These are phyloP conservation scores for Allobates femoralis DNA, from an alignment of 2,797 vertebrate species.

Conservation along the genomic window DNA sequence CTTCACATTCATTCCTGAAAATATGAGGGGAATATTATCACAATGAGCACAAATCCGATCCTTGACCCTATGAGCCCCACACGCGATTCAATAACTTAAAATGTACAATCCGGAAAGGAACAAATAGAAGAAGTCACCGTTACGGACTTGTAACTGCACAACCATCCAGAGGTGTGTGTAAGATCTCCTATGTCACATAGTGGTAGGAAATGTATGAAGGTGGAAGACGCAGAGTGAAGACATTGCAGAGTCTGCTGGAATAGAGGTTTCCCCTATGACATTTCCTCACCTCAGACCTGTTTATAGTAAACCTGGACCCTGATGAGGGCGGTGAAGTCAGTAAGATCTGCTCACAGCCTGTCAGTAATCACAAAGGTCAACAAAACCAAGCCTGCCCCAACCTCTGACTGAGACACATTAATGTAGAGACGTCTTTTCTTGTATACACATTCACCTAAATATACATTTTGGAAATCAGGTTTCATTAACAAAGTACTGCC, in stretches of 20 bases:
- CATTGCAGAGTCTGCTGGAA: background rate
- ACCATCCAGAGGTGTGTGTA: too few relatives aligned
- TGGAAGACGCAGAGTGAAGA: background rate
- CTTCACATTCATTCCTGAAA: constrained; percentile 76
- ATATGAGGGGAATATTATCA: background rate
- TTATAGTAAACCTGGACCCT: background rate
- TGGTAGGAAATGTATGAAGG: background rate
- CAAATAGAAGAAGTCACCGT: background rate
- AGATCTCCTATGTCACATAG: background rate
- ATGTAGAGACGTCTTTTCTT: too few relatives aligned
- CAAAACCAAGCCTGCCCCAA: background rate
- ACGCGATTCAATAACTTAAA: background rate
- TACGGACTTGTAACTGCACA: background rate
- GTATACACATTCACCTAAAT: too few relatives aligned
- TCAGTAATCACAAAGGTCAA: background rate
- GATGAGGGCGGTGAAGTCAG: background rate
- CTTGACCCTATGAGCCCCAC: background rate
- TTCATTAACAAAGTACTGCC: too few relatives aligned
- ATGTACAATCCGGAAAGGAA: background rate
- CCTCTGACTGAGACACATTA: background rate
- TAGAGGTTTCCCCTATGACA: background rate
- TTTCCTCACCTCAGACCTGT: background rate
- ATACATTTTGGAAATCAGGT: too few relatives aligned
- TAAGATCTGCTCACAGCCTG: background rate
- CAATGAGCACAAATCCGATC: background rate